Conservation (phyloP, 2,888 invertebrate species). For the Rotaria socialis region DNA sequence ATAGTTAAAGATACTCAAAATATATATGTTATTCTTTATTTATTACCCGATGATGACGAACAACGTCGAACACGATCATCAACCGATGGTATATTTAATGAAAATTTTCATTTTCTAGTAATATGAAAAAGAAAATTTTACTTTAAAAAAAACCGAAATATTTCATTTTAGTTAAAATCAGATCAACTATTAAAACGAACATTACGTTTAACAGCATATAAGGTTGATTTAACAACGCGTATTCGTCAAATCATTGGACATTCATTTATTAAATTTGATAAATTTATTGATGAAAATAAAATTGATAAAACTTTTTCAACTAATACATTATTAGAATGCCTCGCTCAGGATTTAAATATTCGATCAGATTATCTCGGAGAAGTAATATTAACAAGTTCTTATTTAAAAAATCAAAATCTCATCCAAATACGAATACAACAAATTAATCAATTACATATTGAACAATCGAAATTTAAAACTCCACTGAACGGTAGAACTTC, state of each 20-base stretch:
- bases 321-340: background rate
- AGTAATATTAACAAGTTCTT: background rate
- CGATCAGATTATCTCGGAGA: background rate
- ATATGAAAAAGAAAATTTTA: background rate
- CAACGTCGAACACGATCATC: background rate
- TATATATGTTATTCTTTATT: background rate
- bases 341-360: background rate
- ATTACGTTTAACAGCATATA: background rate
- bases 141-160: background rate
- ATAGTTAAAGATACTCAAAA: background rate
- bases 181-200: background rate
- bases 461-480: background rate
- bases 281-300: background rate
- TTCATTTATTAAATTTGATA: background rate
- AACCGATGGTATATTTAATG: background rate
- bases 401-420: background rate
- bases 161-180: background rate
- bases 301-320: background rate
- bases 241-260: background rate
- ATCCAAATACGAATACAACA: constrained; percentile 1
- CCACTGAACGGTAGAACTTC: background rate
- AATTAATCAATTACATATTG: constrained; percentile 1
- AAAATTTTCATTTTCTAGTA: background rate
- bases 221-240: background rate
- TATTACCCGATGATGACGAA: constrained; percentile 9